phyloP scores from a whole-genome alignment of 2,888 invertebrate species.

The Erebia palarica region DNA sequence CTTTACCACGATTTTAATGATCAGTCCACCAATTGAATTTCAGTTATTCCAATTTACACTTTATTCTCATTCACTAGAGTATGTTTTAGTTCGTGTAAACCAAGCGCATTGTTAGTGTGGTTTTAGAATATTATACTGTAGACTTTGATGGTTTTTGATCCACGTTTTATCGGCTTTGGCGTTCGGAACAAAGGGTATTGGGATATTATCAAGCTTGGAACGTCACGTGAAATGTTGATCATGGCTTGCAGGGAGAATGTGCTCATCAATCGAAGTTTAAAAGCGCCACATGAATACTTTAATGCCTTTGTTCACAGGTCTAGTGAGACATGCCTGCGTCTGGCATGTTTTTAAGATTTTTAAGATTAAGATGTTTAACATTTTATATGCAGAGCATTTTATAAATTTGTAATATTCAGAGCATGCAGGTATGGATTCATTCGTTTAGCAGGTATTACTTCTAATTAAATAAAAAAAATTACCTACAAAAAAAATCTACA shows the following conservation, averaged over 20 bases:
- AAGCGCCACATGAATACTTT: not conserved
- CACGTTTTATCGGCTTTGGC: slow-evolving; percentile 49
- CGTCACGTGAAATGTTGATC: slow-evolving; percentile 45
- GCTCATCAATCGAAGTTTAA: slow-evolving; percentile 27
- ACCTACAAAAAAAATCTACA: no score
- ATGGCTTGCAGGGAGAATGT: slow-evolving; percentile 38
- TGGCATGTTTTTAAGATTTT: no score
- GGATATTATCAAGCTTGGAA: slow-evolving; percentile 45
- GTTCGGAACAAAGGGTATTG: slow-evolving; percentile 49
- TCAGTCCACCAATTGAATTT: not conserved
- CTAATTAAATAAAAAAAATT: no score
- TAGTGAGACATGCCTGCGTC: no score
- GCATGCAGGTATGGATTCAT: no score
- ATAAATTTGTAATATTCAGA: no score
- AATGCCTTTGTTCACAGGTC: no score
- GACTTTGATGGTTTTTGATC: slow-evolving; percentile 42
- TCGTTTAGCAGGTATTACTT: no score
- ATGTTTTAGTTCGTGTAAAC: slow-evolving; percentile 5
- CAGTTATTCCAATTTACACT: not conserved
- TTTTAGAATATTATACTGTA: slow-evolving; percentile 45
- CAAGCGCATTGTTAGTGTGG: slow-evolving; percentile 35
- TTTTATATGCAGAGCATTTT: no score
- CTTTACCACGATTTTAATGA: slow-evolving; percentile 24
- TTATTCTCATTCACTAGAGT: not conserved
- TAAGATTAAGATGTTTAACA: no score